Base-by-base conservation (phyloP, 2,797 vertebrate genomes). In the Premnoplex brunnescens region DNA sequence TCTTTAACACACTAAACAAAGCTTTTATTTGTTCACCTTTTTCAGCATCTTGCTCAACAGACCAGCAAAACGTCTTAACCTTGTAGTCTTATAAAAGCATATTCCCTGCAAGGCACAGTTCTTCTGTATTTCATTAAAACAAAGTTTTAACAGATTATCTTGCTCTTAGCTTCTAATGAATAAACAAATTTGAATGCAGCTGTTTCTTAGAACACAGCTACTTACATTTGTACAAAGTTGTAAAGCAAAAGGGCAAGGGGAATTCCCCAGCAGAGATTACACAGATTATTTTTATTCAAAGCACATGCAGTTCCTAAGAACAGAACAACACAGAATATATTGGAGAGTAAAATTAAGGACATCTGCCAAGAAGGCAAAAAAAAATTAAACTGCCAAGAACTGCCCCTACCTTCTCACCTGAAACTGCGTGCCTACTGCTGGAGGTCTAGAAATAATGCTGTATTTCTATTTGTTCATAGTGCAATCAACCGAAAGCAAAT, bases 251-350 rank as follows among this genome's bases (percentile, higher is more conserved):
- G 62, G 77, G 73, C 54, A 77, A 80, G 41, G 72, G 89, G 76
- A 94, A 96, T 89, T 95, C 82, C 91, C 76, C 93, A 89, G 30
- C 16, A 91, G 78, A 94, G 68, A 91, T 89, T 74, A 89, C 19
- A 71, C 0, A 66, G 39, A 72, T 85, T 75, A 89, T 80, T 96
- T 91, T 74, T 72, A 94, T 95, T 92, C 85, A 72, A 85, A 91
- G 89, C 76, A 83, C 85, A 85, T 24, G 19, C 44, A 30, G 30
- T 36, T 89, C 60, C 72, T 80, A 88, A 89, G 58, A 51, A 83
- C 63, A 63, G 67, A 82, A 80, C 55, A 66, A n/a, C 60, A 63
- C 26, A 74, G 67, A 88, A 39, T 72, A 75, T 59, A 86, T 28
- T 85, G 43, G 63, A 84, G 39, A 91, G n/a, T 56, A 91, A 92